Conservation (phyloP, 2,113 vertebrate species). For the Axis porcinus region DNA sequence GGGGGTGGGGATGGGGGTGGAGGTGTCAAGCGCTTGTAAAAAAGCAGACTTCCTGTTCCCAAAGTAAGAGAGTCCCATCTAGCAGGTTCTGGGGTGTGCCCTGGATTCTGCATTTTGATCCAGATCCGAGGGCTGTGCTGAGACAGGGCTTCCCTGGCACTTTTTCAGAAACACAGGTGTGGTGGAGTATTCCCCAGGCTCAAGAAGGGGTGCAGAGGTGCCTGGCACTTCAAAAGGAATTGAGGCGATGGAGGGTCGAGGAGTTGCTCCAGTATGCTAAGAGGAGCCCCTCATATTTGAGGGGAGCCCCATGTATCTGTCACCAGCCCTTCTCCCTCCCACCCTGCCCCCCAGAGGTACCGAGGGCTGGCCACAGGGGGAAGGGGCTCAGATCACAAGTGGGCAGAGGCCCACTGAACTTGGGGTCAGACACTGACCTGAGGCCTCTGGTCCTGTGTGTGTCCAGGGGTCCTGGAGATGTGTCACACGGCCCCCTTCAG, state of each 20-base stretch:
- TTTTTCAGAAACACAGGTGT: not conserved
- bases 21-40: not conserved
- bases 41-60: not conserved
- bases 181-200: not conserved
- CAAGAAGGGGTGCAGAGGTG: not conserved
- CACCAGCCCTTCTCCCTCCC: rapidly evolving
- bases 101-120: not conserved
- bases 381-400: not conserved
- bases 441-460: not conserved
- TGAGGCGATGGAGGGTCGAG: not conserved
- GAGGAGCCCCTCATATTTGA: not conserved
- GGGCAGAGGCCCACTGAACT: not conserved
- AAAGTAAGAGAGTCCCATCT: not conserved
- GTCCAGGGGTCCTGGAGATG: not conserved
- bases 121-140: not conserved
- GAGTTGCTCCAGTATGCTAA: not conserved
- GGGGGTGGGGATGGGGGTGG: no score
- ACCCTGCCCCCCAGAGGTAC: not conserved
- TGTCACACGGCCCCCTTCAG: not conserved
- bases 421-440: slow-evolving; percentile 54
- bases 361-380: not conserved
- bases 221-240: not conserved
- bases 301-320: not conserved
- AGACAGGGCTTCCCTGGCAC: not conserved
- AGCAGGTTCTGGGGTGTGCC: not conserved